phyloP scores from a whole-genome alignment of 2,113 vertebrate species.

The Salvator merianae region DNA sequence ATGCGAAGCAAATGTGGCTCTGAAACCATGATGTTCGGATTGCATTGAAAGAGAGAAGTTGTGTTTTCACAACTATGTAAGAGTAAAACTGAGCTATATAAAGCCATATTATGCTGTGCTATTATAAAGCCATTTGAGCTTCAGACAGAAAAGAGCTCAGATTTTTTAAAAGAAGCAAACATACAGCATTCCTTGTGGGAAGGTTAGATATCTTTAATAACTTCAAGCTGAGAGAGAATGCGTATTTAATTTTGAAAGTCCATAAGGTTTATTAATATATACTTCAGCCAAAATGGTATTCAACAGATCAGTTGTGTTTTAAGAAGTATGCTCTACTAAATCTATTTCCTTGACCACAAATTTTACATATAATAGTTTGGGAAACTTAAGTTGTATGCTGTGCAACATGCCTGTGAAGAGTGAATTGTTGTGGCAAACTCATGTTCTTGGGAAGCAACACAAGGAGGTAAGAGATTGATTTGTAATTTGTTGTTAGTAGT shows the following conservation, averaged over 20 bases:
- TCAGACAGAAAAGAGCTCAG: neutral
- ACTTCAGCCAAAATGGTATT: neutral
- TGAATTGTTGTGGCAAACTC: constrained; percentile 91
- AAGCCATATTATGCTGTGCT: no score
- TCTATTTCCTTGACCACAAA: constrained; percentile 59
- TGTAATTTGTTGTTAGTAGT: neutral
- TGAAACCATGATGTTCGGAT: no score
- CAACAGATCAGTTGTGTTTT: neutral
- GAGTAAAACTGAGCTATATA: neutral
- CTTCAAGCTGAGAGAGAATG: neutral
- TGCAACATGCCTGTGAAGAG: constrained; percentile 87
- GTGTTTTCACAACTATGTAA: no score
- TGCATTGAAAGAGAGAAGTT: no score
- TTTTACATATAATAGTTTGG: constrained; percentile 87
- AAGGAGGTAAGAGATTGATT: constrained; percentile 76
- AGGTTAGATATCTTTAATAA: neutral
- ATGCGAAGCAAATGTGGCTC: no score
- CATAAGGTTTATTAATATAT: neutral
- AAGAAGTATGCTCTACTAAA: neutral
- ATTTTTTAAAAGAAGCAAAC: neutral
- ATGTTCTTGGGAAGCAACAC: constrained; percentile 90
- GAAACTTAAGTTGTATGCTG: constrained; percentile 85
- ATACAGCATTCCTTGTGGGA: neutral
- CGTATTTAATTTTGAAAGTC: neutral
- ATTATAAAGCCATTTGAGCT: no score